Conservation (phyloP, 1,140 invertebrate genomes). For the Aphidius gifuensis region DNA sequence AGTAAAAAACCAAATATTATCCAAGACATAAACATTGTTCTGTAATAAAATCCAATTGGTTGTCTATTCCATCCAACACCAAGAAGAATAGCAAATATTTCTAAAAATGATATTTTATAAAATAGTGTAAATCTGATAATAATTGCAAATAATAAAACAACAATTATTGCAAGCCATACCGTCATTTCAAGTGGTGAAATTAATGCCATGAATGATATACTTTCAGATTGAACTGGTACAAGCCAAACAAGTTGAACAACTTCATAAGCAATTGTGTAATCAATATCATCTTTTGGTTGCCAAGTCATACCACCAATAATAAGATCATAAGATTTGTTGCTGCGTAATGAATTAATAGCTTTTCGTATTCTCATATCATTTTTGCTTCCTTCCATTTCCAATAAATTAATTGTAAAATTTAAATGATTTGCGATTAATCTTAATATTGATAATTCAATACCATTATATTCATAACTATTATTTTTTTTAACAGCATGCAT, state of each 20-base stretch:
- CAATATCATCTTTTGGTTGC: constrained; percentile 23
- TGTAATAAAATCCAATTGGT: constrained; percentile 31
- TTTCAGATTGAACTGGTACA: constrained; percentile 31
- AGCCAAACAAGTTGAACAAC: constrained; percentile 40
- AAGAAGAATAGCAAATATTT: constrained; percentile 38
- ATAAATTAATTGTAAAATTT: neutral
- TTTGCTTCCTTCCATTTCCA: constrained; percentile 10
- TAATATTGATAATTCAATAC: constrained; percentile 24
- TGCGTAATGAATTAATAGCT: too few species aligned
- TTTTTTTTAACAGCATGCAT: too few species aligned
- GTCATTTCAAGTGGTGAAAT: constrained; percentile 33
- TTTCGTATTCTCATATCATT: too few species aligned
- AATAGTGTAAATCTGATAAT: constrained; percentile 33
- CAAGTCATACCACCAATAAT: constrained; percentile 39
- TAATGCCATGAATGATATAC: constrained; percentile 38
- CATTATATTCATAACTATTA: neutral
- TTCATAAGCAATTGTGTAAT: constrained; percentile 40
- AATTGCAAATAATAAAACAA: constrained; percentile 29
- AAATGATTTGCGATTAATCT: constrained; percentile 4
- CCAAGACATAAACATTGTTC: constrained; percentile 43
- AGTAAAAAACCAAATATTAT: constrained; percentile 42
- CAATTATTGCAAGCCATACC: constrained; percentile 39
- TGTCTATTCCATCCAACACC: constrained; percentile 30
- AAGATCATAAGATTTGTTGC: constrained; percentile 8
- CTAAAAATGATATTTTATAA: constrained; percentile 36